Evolutionary conservation across 1,140 invertebrate genomes (phyloP), one percentile per base, ranked within the genome.

Genomic region (Bombus polaris): DNA sequence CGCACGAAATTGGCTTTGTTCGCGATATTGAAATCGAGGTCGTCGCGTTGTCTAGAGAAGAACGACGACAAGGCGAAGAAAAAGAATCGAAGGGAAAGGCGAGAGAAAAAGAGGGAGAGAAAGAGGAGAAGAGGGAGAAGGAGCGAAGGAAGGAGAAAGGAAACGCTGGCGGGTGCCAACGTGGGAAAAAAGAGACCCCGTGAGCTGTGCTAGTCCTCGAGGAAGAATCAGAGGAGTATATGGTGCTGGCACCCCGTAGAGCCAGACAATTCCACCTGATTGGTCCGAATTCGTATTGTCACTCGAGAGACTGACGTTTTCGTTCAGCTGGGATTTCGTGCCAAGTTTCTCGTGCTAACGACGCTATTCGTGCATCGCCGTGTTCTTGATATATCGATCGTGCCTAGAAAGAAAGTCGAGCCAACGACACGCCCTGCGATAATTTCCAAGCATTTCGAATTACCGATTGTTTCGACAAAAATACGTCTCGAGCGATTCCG

Each of bases 201-300:
- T n/a, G 75, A 80, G 47, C 68, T 42, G 10, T 35, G 47, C 65
- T 32, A 42, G 72, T 57, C 73, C 71, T 82, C 32, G 59, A 78
- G 79, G 53, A 85, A 83, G 82, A 79, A 87, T 70, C 85, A 39
- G 78, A 91, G 66, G 79, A 90, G 79, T 75, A 72, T 62, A 77
- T 71, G 82, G 88, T 68, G 76, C 70, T 80, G 89, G 90, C 91
- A 87, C 93, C 94, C 94, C 87, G 91, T 86, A 79, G 93, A 62
- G 92, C 71, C 83, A 79, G 68, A 94, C 94, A 94, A 94, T 94
- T 94, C 92, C 93, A 94, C 93, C 93, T 94, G 94, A 94, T 94
- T 94, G 93, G 91, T 91, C 88, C 89, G 84, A 92, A 93, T 91
- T 91, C 90, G 91, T 91, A 90, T 93, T 93, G 92, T 90, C 86